These are phyloP conservation scores for Halesus radiatus DNA, from an alignment of 1,140 invertebrate species.

Conservation along the genomic window DNA sequence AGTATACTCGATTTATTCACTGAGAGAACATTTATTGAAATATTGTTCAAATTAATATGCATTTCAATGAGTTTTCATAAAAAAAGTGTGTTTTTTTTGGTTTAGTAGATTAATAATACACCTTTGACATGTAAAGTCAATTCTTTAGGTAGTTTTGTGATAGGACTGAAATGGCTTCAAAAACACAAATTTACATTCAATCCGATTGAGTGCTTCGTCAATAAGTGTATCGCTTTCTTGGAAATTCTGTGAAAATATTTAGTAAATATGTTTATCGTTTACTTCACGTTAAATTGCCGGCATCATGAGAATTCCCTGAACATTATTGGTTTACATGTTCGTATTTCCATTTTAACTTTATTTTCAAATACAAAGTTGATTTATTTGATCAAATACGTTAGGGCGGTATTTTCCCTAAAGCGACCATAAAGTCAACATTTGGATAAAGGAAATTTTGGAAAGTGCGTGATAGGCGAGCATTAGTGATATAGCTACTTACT, in stretches of 20 bases:
- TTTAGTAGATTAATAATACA: no score
- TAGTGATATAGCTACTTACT: slow-evolving; percentile 26
- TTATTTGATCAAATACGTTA: slow-evolving; percentile 25
- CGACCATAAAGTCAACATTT: slow-evolving; percentile 36
- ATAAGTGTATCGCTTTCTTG: slow-evolving; percentile 4
- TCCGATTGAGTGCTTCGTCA: background rate
- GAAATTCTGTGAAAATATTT: background rate
- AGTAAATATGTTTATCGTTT: slow-evolving; percentile 10
- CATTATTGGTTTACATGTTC: slow-evolving; percentile 3
- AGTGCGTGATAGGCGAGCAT: slow-evolving; percentile 47
- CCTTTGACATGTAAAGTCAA: no score
- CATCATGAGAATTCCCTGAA: slow-evolving; percentile 2
- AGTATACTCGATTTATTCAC: background rate
- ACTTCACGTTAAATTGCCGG: slow-evolving; percentile 21
- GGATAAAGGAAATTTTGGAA: slow-evolving; percentile 11
- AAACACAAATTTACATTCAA: background rate
- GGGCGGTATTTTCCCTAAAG: slow-evolving; percentile 11
- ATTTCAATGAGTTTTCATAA: no score
- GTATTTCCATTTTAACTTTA: slow-evolving; percentile 30
- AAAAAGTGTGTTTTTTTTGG: no score
- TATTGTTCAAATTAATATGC: no score
- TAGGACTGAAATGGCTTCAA: background rate
- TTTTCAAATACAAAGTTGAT: slow-evolving; percentile 33
- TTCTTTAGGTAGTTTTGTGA: no score
- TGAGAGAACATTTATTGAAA: no score